These are phyloP conservation scores for Andrena dorsata DNA, from an alignment of 2,888 invertebrate species.

Conservation along the genomic window DNA sequence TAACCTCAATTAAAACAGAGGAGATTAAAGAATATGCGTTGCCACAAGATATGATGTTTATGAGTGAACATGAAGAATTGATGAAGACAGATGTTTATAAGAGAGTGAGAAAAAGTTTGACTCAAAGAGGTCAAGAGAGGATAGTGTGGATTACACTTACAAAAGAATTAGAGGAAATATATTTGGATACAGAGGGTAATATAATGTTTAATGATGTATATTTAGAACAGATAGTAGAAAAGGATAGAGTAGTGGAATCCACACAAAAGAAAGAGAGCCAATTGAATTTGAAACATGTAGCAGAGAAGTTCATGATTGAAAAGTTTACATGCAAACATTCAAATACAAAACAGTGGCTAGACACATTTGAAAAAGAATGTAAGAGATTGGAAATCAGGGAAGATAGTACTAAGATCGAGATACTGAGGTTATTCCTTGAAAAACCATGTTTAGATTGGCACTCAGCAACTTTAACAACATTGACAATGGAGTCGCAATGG, in stretches of 20 bases:
- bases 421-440: not conserved
- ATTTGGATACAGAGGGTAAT: constrained; percentile 55
- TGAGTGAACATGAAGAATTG: constrained; percentile 36
- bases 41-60: constrained; percentile 6
- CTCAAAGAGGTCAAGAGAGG: constrained; percentile 61
- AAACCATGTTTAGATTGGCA: not conserved
- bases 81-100: constrained; percentile 58
- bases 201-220: constrained; percentile 62
- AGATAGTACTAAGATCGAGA: constrained; percentile 12
- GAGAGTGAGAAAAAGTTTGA: constrained; percentile 61
- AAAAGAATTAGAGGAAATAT: constrained; percentile 21
- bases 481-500: constrained; percentile 21
- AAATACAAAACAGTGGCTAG: constrained; percentile 19
- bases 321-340: constrained; percentile 7
- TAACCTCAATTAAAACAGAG: constrained; percentile 47
- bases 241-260: constrained; percentile 23
- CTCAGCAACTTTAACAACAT: not conserved
- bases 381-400: constrained; percentile 1
- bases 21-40: constrained; percentile 8
- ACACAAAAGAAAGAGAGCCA: constrained; percentile 9
- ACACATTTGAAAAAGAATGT: constrained; percentile 22
- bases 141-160: not conserved
- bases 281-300: not conserved
- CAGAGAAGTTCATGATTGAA: constrained; percentile 14
- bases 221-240: constrained; percentile 60